Percentiles rank a stretch among this genome's conserved stretches.
phyloP scores from a whole-genome alignment of 2,113 vertebrate genomes.

The Cephalopholis sonnerati region DNA sequence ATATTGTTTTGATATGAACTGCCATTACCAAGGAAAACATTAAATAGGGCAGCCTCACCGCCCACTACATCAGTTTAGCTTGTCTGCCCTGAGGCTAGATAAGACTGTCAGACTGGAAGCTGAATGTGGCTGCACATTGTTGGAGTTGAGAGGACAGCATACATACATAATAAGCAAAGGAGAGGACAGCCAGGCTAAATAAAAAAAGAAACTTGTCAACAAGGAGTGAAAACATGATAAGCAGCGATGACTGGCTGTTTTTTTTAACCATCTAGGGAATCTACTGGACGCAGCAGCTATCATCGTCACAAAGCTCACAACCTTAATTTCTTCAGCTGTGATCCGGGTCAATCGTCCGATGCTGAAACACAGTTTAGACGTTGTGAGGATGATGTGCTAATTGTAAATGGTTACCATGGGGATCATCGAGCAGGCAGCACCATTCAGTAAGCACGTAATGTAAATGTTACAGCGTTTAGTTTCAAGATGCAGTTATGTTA shows the following conservation, averaged over 20 bases:
- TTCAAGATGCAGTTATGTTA: constrained; percentile 26
- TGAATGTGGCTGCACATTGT: constrained; percentile 70
- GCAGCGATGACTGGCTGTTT: constrained; percentile 27
- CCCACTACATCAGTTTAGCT: constrained; percentile 63
- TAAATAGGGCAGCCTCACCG: constrained; percentile 64
- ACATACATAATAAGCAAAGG: constrained; percentile 65
- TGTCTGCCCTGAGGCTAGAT: constrained; percentile 59
- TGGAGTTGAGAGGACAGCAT: constrained; percentile 60
- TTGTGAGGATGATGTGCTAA: constrained; percentile 33
- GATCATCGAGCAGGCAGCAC: constrained; percentile 42
- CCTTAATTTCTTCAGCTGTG: constrained; percentile 8
- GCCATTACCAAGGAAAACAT: constrained; percentile 57
- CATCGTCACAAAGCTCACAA: constrained; percentile 9
- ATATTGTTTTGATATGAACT: constrained; percentile 49
- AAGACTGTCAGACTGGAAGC: constrained; percentile 74
- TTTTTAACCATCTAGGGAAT: constrained; percentile 17
- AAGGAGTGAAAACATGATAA: constrained; percentile 40
- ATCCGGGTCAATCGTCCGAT: constrained; percentile 32
- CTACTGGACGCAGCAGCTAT: not conserved
- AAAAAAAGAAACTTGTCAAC: constrained; percentile 39
- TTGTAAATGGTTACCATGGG: constrained; percentile 36
- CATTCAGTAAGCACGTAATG: constrained; percentile 31
- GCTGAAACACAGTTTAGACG: constrained; percentile 21
- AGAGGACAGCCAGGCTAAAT: constrained; percentile 33
- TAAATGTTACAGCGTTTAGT: constrained; percentile 39